Percentiles rank a stretch among this genome's conserved stretches.
These are phyloP conservation scores for Cyprinodon brontotheroides DNA, from an alignment of 2,113 vertebrate species.

Conservation along the genomic window DNA sequence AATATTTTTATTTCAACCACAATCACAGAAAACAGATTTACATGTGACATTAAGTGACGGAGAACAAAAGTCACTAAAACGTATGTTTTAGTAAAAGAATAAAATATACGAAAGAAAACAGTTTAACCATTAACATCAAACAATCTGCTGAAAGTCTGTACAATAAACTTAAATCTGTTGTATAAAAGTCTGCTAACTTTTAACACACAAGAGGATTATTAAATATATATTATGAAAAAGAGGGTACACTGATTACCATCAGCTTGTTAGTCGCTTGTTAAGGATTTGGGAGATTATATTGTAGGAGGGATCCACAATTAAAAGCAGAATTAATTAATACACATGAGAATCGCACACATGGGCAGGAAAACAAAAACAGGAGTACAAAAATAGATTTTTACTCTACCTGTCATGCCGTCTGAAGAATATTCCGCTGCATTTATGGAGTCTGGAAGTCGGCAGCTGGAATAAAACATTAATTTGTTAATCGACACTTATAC, in stretches of 20 bases:
- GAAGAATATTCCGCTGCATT: conserved; percentile 62
- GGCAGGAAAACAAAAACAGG: conserved; percentile 3
- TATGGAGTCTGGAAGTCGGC: conserved; percentile 75
- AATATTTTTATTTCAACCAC: not conserved
- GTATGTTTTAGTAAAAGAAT: not conserved
- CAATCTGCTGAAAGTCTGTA: not conserved
- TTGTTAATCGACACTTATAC: conserved; percentile 26
- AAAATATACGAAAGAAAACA: not conserved
- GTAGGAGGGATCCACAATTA: conserved; percentile 35
- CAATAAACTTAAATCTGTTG: not conserved
- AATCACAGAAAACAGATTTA: not conserved
- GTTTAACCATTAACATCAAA: not conserved
- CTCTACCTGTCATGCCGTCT: conserved; percentile 80
- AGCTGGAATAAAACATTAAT: conserved; percentile 62
- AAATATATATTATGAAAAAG: conserved; percentile 11
- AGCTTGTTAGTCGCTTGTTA: conserved; percentile 21
- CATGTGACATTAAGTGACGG: not conserved
- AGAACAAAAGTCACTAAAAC: not conserved
- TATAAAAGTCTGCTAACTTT: conserved; percentile 13
- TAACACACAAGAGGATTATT: conserved; percentile 10
- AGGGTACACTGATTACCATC: conserved; percentile 38
- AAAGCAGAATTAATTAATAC: conserved; percentile 55
- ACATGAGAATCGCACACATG: conserved; percentile 43
- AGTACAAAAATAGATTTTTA: conserved; percentile 26
- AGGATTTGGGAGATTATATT: conserved; percentile 21